These are phyloP conservation scores for Hypothenemus hampei DNA, from an alignment of 1,140 invertebrate genomes.

Conservation along the genomic window DNA sequence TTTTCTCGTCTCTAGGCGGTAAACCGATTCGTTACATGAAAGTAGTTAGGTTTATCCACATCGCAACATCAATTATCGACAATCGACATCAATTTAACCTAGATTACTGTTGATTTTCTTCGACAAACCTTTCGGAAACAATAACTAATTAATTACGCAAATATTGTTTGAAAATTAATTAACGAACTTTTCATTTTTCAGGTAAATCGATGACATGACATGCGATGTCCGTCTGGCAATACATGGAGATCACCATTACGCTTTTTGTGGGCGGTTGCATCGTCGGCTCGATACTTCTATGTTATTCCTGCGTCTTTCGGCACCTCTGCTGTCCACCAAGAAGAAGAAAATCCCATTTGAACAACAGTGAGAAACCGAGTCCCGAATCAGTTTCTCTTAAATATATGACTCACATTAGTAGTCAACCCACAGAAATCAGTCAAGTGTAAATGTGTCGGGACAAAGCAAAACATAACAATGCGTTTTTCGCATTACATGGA, in stretches of 20 bases:
- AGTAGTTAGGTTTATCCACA: too few species aligned
- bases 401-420: conserved; percentile 26
- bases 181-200: not conserved
- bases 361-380: conserved; percentile 10
- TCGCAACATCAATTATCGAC: too few species aligned
- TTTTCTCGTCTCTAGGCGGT: too few species aligned
- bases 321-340: conserved; percentile 21
- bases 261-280: conserved; percentile 25
- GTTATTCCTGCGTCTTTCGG: conserved; percentile 26
- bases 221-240: conserved; percentile 21
- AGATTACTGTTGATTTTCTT: too few species aligned
- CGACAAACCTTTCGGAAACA: too few species aligned
- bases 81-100: too few species aligned
- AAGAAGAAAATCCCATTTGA: conserved; percentile 13
- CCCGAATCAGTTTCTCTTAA: conserved; percentile 28
- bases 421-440: conserved; percentile 29
- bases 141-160: not conserved
- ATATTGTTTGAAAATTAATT: not conserved
- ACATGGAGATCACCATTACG: conserved; percentile 27
- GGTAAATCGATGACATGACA: conserved; percentile 6
- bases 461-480: conserved; percentile 5
- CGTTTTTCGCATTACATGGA: conserved; percentile 4
- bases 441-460: conserved; percentile 17
- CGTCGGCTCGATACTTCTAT: conserved; percentile 19
- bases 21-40: too few species aligned